Percentiles rank a stretch among this genome's conserved stretches.
Conservation (phyloP, 92 coral and sea anemone species). For the Epizoanthus ramosus region DNA sequence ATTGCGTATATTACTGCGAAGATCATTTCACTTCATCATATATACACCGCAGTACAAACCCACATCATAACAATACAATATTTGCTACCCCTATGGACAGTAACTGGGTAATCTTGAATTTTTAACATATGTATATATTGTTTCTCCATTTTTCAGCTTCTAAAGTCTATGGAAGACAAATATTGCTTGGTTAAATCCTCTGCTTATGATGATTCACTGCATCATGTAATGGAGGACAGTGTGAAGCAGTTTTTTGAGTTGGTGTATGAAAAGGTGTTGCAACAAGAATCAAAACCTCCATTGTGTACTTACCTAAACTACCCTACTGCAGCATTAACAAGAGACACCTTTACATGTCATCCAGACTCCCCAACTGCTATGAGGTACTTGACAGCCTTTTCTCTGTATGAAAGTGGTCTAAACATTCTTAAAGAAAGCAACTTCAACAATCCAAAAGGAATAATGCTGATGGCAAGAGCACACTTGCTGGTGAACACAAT, state of each 20-base stretch:
- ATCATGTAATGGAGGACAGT: background rate
- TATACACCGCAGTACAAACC: too few relatives aligned
- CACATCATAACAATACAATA: too few relatives aligned
- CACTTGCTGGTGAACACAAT: slow-evolving; percentile 4
- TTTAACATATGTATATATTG: too few relatives aligned
- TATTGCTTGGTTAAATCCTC: slow-evolving; percentile 6
- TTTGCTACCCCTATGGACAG: too few relatives aligned
- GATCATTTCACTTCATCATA: too few relatives aligned
- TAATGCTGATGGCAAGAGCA: slow-evolving; percentile 19
- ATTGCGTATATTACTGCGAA: too few relatives aligned
- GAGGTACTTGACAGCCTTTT: slow-evolving; percentile 26
- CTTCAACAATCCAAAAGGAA: background rate
- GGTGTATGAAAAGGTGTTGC: background rate
- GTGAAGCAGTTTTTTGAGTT: background rate
- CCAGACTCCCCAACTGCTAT: slow-evolving; percentile 27
- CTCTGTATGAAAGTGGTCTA: background rate
- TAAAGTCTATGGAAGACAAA: slow-evolving; percentile 3
- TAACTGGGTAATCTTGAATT: too few relatives aligned
- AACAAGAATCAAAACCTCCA: background rate
- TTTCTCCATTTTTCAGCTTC: slow-evolving; percentile 10
- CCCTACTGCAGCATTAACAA: background rate
- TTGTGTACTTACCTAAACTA: background rate
- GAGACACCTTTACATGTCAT: background rate
- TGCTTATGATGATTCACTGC: slow-evolving; percentile 16
- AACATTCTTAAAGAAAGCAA: slow-evolving; percentile 3